A percentile compares a stretch with the other conserved stretches of the same genome.
These are phyloP conservation scores for Sceloporus tristichus DNA, from an alignment of 2,113 vertebrate genomes.

Conservation along the genomic window DNA sequence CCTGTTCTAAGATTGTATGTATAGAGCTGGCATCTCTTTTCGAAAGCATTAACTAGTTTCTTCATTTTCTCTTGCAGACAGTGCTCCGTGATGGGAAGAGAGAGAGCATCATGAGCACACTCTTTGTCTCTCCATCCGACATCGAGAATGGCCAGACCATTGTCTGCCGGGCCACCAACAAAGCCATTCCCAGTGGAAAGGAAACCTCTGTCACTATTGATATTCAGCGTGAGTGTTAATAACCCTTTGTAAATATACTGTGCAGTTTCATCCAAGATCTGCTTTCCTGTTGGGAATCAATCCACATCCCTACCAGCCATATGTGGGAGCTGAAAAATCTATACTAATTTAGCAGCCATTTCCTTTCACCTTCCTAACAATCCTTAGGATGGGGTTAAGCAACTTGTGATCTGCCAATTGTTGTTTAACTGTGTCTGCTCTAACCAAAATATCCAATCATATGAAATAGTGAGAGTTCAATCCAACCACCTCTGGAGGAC, in stretches of 20 bases:
- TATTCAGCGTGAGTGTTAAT: constrained; percentile 92
- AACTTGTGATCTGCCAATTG: no score
- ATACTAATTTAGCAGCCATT: background rate
- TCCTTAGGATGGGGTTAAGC: no score
- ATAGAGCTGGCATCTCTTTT: background rate
- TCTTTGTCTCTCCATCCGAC: constrained; percentile 91
- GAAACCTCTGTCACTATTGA: constrained; percentile 96
- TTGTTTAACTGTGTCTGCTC: no score
- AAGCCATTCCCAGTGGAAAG: constrained; percentile 93
- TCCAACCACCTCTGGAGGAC: no score
- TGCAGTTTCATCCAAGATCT: background rate
- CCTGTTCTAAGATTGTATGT: background rate
- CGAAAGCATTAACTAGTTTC: rapidly evolving
- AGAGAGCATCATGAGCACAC: constrained; percentile 94
- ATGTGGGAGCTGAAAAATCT: background rate
- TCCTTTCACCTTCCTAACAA: background rate
- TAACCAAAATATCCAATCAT: no score
- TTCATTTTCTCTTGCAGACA: constrained; percentile 76
- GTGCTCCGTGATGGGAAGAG: constrained; percentile 91
- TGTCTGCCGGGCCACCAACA: constrained; percentile 94
- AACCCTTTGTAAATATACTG: rapidly evolving
- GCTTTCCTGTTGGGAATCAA: background rate
- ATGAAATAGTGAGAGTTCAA: no score
- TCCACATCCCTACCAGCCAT: no score
- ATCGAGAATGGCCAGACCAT: constrained; percentile 95